These are phyloP conservation scores for Poeciliopsis turneri DNA, from an alignment of 2,797 vertebrate species.

Conservation along the genomic window DNA sequence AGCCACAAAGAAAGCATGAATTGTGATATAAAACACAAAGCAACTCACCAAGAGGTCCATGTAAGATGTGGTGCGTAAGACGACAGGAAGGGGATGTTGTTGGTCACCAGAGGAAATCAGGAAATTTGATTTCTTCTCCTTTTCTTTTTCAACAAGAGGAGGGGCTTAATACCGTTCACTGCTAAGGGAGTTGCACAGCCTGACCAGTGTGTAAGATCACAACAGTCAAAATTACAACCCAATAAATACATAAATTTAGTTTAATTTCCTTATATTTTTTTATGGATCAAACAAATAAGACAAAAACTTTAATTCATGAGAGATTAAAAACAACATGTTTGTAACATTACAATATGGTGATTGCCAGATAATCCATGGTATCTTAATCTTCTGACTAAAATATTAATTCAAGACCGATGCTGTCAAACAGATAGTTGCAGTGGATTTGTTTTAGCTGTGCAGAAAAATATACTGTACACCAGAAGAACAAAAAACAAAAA, in stretches of 20 bases:
- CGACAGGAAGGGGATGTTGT: slow-evolving; percentile 26
- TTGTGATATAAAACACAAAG: not conserved
- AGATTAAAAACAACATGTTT: not conserved
- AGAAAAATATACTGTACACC: not conserved
- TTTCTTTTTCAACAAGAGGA: slow-evolving; percentile 33
- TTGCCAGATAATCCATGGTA: not conserved
- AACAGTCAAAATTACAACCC: not conserved
- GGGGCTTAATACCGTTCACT: slow-evolving; percentile 26
- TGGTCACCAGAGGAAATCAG: slow-evolving; percentile 49
- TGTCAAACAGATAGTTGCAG: not conserved
- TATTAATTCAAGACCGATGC: not conserved
- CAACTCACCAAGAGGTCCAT: slow-evolving; percentile 35
- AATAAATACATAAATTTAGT: not conserved
- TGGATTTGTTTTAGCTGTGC: not conserved
- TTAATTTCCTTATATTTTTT: not conserved
- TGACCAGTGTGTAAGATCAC: not conserved
- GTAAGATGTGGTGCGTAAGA: slow-evolving; percentile 4
- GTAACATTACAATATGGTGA: not conserved
- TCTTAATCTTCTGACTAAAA: not conserved
- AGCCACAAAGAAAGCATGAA: not conserved
- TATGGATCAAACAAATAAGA: not conserved
- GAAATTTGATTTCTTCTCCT: slow-evolving; percentile 42
- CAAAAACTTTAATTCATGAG: not conserved
- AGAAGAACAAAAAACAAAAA: not conserved
- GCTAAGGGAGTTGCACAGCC: not conserved